Base-by-base conservation (phyloP, 2,113 vertebrate genomes). In the Channa argus region DNA sequence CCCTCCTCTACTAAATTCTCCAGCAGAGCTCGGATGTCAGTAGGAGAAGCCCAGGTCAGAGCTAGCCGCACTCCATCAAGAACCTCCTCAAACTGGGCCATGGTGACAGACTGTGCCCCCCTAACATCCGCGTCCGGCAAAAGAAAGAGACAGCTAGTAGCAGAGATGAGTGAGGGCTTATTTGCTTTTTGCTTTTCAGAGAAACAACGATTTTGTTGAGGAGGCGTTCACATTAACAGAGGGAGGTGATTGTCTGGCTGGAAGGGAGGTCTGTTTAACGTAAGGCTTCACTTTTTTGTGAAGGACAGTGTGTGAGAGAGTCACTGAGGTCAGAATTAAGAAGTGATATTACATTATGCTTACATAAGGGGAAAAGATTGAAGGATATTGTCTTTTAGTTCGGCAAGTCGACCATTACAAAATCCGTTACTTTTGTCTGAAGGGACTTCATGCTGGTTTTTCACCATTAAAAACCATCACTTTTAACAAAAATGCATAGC, bases 71-170 rank as follows among this genome's bases (percentile, higher is more conserved):
- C 87, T 66, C 62, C 58, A 0, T 82, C 79, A 64, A 96, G 73
- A 59, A 96, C 94, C 46, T 94, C 79, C 39, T 94, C 71, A 44
- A 96, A 96, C 73, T 88, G 85, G 59, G 93, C 76, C 95, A 95
- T 96, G 81, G 44, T 44, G 14, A 54, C 0, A 2, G 10, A 0
- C 5, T 49, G 13, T 0, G 8, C 24, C 15, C 34, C 58, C 3
- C 0, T 0, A 15, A n/a, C 60, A 79, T n/a, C 6, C 12, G 56
- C 7, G 47, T 55, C 8, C 4, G 1, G 14, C 51, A 38, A 38
- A 24, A 24, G 24, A 24, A 6, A 6, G 44, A 63, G 46, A 45
- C 45, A 38, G 6, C 37, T 6, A 24, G 38, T n/a, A 38, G 13
- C 1, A 4, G 1, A n/a, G 44, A 46, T 50, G 36, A 53, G 13